Percentiles rank a stretch among this genome's conserved stretches.
Evolutionary conservation across 2,888 invertebrate genomes (phyloP).

Genomic region (Nesidiocoris tenuis): DNA sequence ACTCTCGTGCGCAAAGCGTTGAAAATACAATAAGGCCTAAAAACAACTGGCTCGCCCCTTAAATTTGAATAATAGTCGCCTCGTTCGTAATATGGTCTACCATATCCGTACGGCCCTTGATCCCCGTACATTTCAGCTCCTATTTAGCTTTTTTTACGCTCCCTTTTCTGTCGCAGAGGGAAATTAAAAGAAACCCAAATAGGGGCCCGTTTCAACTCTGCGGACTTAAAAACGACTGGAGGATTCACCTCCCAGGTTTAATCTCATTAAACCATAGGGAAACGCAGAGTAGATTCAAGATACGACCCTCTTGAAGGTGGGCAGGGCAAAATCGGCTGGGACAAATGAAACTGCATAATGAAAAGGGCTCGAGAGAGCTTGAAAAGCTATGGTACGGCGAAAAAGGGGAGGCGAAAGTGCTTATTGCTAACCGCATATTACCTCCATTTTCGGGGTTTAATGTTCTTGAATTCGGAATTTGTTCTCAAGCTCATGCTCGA

Average conservation of each 20-base stretch:
- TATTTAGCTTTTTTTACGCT: not conserved
- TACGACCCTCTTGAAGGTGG: not conserved
- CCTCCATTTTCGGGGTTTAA: not conserved
- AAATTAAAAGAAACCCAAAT: constrained; percentile 20
- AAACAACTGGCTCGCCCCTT: no score
- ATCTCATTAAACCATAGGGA: constrained; percentile 29
- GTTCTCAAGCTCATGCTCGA: no score
- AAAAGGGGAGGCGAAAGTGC: not conserved
- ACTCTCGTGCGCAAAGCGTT: no score
- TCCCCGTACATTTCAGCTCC: not conserved
- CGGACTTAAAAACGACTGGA: constrained; percentile 13
- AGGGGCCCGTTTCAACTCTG: constrained; percentile 1
- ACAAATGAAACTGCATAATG: constrained; percentile 33
- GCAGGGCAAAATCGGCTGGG: constrained; percentile 13
- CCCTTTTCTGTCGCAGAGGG: constrained; percentile 12
- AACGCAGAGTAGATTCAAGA: not conserved
- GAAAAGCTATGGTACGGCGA: not conserved
- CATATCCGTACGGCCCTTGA: constrained; percentile 8
- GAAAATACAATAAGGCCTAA: no score
- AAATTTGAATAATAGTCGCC: not conserved
- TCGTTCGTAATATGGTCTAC: not conserved
- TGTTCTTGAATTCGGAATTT: no score
- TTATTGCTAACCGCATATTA: not conserved
- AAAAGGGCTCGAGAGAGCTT: constrained; percentile 10
- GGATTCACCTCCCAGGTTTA: constrained; percentile 11